Base-by-base conservation (phyloP, 2,797 vertebrate genomes). In the Lepilemur ruficaudatus region DNA sequence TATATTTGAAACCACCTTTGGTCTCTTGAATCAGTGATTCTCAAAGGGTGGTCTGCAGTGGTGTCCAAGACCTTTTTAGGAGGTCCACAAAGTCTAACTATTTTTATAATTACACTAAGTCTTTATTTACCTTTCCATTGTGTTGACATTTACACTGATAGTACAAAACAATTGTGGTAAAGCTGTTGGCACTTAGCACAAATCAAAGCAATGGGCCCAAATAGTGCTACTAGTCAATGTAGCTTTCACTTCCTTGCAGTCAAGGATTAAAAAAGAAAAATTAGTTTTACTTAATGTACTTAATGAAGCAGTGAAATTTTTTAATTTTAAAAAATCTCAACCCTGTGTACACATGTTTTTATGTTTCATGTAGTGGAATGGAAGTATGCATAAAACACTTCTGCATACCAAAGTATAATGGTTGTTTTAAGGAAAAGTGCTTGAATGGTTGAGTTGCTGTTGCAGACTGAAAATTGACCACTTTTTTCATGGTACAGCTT, bases 1-100 rank as follows among this genome's bases (percentile, higher is more conserved):
- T 90, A 7, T 89, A 89, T 94, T 91, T 86, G 85, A 72, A 91
- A 73, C 43, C 48, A 83, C 59, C 90, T 52, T 86, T 78, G 17
- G 43, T 92, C 12, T 20, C 30, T 32, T 61, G 30, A 79, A 43
- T 80, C 41, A 46, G 14, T 55, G n/a, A n/a, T 46, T 76, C 25
- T 84, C 48, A 61, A 57, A 84, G 20, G 38, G 63, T 79, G 23
- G 15, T 57, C 20, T 81, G 18, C 22, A 35, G 18, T 18, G 48
- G 14, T 67, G 38, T 13, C 46, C 61, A 61, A 13, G 25, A 67
- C 38, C 22, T 67, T 81, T 55, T 18, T 67, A 89, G 41, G 23
- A 88, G 28, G 4, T 20, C 15, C 11, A 14, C n/a, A 46, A 22
- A 61, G 41, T 80, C 80, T 84, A 25, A 67, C 69, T 86, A 4